Evolutionary conservation across 2,113 vertebrate genomes (phyloP).

Genomic region (Bombycilla garrulus): DNA sequence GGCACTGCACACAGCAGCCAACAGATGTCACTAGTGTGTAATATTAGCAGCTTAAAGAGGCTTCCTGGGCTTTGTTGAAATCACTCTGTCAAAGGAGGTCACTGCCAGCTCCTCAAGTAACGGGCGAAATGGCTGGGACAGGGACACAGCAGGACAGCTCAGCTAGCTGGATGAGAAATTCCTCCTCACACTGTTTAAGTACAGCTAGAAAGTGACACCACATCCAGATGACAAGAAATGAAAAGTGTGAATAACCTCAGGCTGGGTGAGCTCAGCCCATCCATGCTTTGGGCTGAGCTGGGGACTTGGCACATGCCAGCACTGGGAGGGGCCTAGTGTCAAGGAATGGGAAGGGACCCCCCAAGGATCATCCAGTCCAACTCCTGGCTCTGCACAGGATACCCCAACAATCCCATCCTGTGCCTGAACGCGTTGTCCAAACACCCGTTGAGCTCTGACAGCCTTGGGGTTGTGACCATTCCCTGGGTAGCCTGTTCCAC

Average conservation of each 20-base stretch:
- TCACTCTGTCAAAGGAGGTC: neutral
- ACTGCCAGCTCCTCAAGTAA: neutral
- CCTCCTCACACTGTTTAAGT: neutral
- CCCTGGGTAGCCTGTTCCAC: neutral
- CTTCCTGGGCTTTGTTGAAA: neutral
- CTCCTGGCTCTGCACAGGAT: neutral
- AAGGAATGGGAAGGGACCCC: neutral
- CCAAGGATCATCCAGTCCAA: neutral
- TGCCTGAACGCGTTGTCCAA: neutral
- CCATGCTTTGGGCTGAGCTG: accelerated
- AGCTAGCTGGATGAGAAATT: neutral
- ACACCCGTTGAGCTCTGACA: neutral
- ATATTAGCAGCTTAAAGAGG: neutral
- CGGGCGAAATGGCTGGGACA: neutral
- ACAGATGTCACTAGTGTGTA: neutral
- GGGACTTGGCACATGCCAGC: neutral
- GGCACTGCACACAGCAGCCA: neutral
- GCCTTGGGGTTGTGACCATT: neutral
- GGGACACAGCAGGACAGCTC: neutral
- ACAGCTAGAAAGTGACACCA: neutral
- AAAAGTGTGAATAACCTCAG: accelerated
- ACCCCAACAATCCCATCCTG: no score
- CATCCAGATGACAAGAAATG: neutral
- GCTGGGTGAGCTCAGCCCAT: accelerated
- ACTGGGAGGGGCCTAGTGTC: neutral